phyloP scores from a whole-genome alignment of 2,113 vertebrate genomes.

The Cardinalis cardinalis region DNA sequence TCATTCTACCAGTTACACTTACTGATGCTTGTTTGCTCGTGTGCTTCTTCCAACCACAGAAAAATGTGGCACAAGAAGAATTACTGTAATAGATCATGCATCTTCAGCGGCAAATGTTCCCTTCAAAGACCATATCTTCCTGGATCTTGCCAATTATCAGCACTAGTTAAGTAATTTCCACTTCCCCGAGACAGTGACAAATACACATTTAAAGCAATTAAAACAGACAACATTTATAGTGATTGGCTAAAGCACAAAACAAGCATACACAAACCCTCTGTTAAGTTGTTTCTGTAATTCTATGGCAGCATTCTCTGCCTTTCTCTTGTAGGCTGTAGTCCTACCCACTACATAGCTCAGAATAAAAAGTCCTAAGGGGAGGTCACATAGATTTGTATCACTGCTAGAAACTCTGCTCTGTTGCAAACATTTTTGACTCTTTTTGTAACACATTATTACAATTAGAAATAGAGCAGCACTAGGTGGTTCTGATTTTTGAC shows the following conservation, averaged over 20 bases:
- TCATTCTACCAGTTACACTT: background rate
- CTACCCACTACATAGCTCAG: background rate
- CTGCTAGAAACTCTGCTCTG: background rate
- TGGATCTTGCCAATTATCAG: background rate
- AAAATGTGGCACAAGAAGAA: background rate
- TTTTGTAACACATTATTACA: background rate
- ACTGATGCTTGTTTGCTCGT: background rate
- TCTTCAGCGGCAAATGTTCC: background rate
- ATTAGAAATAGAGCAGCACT: background rate
- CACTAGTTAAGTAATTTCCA: background rate
- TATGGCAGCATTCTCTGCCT: background rate
- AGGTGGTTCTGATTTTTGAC: background rate
- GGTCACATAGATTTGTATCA: background rate
- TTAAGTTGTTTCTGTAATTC: background rate
- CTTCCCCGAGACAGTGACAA: background rate
- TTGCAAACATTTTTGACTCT: background rate
- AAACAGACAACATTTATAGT: background rate
- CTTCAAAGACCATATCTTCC: background rate
- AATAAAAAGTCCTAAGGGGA: background rate
- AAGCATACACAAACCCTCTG: background rate
- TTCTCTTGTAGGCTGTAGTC: background rate
- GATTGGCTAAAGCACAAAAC: background rate
- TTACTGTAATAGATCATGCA: background rate
- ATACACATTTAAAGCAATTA: background rate
- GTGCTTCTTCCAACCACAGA: background rate